These are phyloP conservation scores for Lamproptera curius DNA, from an alignment of 2,888 invertebrate genomes.

Conservation along the genomic window DNA sequence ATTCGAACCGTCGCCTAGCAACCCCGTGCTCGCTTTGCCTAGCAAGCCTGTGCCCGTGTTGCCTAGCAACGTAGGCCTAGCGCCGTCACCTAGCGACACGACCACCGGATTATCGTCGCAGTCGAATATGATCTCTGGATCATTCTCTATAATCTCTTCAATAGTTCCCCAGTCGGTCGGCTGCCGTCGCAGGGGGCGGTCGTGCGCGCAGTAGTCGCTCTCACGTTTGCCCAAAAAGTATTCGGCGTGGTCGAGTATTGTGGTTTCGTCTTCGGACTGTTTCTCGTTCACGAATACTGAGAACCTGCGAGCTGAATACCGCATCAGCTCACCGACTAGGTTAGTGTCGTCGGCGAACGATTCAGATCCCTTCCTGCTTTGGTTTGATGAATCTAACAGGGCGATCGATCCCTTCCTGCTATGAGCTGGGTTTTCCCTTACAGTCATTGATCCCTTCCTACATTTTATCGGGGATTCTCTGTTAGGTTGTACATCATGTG, in stretches of 20 bases:
- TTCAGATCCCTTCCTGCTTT: constrained; percentile 43
- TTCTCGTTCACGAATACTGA: constrained; percentile 47
- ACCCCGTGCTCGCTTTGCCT: no score
- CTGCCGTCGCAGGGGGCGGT: constrained; percentile 43
- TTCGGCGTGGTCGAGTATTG: constrained; percentile 62
- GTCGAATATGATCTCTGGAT: constrained; percentile 72
- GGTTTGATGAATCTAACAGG: constrained; percentile 32
- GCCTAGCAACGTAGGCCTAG: no score
- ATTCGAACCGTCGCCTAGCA: constrained; percentile 63
- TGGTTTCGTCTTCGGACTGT: constrained; percentile 41
- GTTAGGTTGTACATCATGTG: no score
- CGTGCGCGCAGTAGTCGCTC: constrained; percentile 67
- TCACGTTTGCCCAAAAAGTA: constrained; percentile 64
- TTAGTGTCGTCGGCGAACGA: constrained; percentile 36
- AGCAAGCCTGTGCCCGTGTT: no score
- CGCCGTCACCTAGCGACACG: constrained; percentile 44
- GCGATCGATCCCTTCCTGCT: constrained; percentile 29
- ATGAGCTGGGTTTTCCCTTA: no score
- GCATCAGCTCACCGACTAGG: constrained; percentile 47
- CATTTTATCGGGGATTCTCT: no score
- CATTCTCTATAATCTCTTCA: constrained; percentile 69
- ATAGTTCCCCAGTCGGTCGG: constrained; percentile 62
- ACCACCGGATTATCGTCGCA: constrained; percentile 59
- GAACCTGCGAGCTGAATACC: constrained; percentile 61
- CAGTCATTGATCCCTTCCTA: no score